phyloP scores from a whole-genome alignment of 1,140 invertebrate species.

The Cotesia typhae region DNA sequence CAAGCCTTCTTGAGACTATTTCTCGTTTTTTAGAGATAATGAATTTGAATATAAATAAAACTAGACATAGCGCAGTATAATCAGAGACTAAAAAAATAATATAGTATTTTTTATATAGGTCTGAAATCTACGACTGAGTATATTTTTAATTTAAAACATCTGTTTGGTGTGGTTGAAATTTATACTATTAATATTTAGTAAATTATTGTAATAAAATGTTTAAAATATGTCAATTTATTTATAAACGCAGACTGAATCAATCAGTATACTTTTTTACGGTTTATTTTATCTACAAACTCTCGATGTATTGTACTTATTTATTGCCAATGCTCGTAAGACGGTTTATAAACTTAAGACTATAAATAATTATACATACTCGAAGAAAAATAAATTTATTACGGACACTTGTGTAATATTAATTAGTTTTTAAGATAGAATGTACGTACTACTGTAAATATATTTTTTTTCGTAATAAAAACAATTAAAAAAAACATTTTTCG shows the following conservation, averaged over 20 bases:
- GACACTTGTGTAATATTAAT: constrained; percentile 46
- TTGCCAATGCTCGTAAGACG: constrained; percentile 19
- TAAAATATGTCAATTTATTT: not conserved
- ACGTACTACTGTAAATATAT: constrained; percentile 3
- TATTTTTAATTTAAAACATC: constrained; percentile 4
- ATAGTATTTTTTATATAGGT: constrained; percentile 31
- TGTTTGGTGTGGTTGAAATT: constrained; percentile 2
- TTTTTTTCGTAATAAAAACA: constrained; percentile 25
- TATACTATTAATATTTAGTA: not conserved
- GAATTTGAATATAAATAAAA: not conserved
- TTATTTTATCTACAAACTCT: constrained; percentile 5
- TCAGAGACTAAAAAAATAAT: constrained; percentile 4
- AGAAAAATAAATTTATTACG: constrained; percentile 38
- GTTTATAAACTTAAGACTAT: constrained; percentile 38
- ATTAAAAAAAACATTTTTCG: not conserved
- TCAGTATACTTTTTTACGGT: constrained; percentile 14
- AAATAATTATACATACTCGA: constrained; percentile 40
- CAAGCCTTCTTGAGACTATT: constrained; percentile 14
- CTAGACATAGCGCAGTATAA: not conserved
- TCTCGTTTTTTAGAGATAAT: constrained; percentile 21
- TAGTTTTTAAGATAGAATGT: constrained; percentile 40
- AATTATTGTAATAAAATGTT: not conserved
- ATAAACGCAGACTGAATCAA: not conserved
- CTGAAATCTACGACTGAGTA: constrained; percentile 13
- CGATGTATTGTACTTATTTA: constrained; percentile 17